Base-by-base conservation (phyloP, 2,888 invertebrate species). In the Linnaemya vulpina region DNA sequence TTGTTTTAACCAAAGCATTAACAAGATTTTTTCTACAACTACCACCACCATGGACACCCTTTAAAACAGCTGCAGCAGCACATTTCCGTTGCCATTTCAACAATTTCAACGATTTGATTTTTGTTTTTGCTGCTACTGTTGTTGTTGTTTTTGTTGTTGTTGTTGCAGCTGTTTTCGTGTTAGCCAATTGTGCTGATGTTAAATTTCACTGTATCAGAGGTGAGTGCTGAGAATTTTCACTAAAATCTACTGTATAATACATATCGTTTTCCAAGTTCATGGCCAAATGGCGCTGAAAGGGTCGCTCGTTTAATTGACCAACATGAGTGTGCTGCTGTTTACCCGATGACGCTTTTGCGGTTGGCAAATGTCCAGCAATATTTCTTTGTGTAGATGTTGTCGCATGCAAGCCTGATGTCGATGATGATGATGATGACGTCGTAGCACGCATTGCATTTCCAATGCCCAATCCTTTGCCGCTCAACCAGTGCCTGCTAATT, bases 171-270 rank as follows among this genome's bases (percentile, higher is more conserved):
- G 43, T 55, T 73, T 30, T 15, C 58, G 53, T 9, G 53, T 46
- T 65, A 58, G 38, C 17, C 22, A 25, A 25, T 43, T 35, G 40
- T 71, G 71, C 51, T 79, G 85, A 68, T 68, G 80, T 78, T 71
- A 35, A 62, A 70, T 88, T 89, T 92, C 94, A 95, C 94, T 95
- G 95, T 90, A 96, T 96, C 88, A 96, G 94, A 38, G 96, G 96
- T 20, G 95, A 95, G 90, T 95, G 95, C 92, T 95, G 95, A 89
- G 95, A 95, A 63, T 90, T 90, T 93, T 96, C 96, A 90, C 95
- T 95, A 93, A 96, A 95, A 92, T 96, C 96, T 88, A 96, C 94
- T 63, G 96, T 96, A 93, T 95, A 96, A 93, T 96, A 96, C 95
- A 96, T 95, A 89, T 96, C 96, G 35, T 95, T 94, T 88, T 95